Evolutionary conservation across 1,140 invertebrate genomes (phyloP).

Genomic region (Oncopodura yosiiana): DNA sequence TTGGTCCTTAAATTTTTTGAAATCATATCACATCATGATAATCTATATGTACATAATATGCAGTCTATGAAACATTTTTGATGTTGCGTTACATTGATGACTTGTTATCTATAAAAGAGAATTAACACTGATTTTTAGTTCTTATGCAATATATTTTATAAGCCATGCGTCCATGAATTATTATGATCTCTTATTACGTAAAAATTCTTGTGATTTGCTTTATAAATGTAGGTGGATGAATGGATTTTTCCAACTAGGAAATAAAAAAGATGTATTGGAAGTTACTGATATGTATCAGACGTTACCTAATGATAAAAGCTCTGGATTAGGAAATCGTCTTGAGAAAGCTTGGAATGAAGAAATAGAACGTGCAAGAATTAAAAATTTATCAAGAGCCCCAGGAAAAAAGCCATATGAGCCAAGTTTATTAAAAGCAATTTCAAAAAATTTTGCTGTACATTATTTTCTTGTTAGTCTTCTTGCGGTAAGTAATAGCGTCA

Average conservation of each 20-base stretch:
- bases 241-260: constrained; percentile 30
- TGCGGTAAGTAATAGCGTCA: constrained; percentile 38
- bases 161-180: no score
- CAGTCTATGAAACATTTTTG: no score
- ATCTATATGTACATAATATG: no score
- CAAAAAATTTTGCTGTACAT: constrained; percentile 38
- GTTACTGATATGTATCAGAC: constrained; percentile 37
- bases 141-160: no score
- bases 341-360: constrained; percentile 41
- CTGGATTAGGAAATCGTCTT: constrained; percentile 19
- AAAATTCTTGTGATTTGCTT: no score
- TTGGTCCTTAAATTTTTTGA: no score
- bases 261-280: constrained; percentile 37
- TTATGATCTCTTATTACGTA: no score
- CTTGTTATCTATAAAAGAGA: no score
- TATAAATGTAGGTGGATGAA: constrained; percentile 36
- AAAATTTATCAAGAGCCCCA: background rate
- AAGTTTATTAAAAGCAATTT: constrained; percentile 38
- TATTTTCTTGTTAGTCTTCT: constrained; percentile 41
- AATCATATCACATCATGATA: no score
- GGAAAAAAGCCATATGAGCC: constrained; percentile 29
- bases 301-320: constrained; percentile 26
- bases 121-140: no score
- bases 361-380: constrained; percentile 31
- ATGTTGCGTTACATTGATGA: no score